A percentile compares a stretch with the other conserved stretches of the same genome.
phyloP scores from a whole-genome alignment of 1,140 invertebrate genomes.

The Archivesica marissinica region DNA sequence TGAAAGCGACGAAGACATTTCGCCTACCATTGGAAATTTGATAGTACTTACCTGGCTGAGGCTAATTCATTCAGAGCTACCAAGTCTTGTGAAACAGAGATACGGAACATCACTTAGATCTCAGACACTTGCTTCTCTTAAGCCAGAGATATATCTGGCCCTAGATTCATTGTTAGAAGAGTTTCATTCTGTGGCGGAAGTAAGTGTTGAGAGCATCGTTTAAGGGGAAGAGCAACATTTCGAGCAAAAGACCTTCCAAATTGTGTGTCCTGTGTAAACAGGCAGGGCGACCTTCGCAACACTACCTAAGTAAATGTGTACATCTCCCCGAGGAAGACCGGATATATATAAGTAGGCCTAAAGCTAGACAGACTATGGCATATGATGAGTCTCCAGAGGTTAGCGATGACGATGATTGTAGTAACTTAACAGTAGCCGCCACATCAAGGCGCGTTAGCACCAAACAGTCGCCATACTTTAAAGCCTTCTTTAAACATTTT shows the following conservation, averaged over 20 bases:
- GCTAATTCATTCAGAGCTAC: background rate
- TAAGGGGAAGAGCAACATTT: too few relatives aligned
- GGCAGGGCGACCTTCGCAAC: conserved; percentile 3
- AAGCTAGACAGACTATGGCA: background rate
- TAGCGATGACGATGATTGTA: conserved; percentile 3
- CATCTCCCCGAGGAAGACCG: conserved; percentile 49
- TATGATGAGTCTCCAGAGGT: background rate
- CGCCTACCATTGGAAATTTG: conserved; percentile 68
- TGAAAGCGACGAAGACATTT: conserved; percentile 64
- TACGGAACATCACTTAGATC: conserved; percentile 7
- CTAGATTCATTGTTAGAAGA: too few relatives aligned
- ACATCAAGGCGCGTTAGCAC: background rate
- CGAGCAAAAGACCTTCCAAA: too few relatives aligned
- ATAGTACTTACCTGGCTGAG: conserved; percentile 63
- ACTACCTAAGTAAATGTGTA: conserved; percentile 57
- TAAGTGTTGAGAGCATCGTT: too few relatives aligned
- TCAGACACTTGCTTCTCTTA: conserved; percentile 10
- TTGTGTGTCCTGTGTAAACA: conserved; percentile 59
- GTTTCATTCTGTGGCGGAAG: too few relatives aligned
- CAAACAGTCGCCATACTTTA: conserved; percentile 43
- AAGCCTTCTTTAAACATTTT: conserved; percentile 28
- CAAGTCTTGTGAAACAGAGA: conserved; percentile 6
- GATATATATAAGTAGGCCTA: conserved; percentile 7
- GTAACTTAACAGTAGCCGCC: background rate
- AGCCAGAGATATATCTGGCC: conserved; percentile 17